phyloP scores from a whole-genome alignment of 2,797 vertebrate genomes.

The Limnodromus scolopaceus region DNA sequence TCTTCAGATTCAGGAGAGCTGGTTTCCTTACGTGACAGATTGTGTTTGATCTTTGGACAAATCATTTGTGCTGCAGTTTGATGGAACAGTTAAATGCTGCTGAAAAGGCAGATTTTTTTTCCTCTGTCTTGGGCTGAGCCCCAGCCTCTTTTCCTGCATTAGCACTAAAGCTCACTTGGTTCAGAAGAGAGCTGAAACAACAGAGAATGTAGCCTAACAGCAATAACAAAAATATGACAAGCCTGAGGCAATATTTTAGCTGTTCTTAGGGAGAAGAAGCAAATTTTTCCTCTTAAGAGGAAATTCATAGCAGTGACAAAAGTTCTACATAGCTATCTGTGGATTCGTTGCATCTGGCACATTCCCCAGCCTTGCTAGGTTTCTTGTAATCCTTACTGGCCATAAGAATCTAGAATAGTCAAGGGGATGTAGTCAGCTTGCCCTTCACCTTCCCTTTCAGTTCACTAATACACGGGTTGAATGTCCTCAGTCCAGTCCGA shows the following conservation, averaged over 20 bases:
- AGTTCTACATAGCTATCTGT: neutral
- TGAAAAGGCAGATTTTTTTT: neutral
- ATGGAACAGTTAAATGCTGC: neutral
- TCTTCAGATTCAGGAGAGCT: neutral
- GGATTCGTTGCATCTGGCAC: neutral
- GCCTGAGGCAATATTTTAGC: neutral
- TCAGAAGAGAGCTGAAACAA: neutral
- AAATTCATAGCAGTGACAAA: neutral
- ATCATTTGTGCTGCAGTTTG: neutral
- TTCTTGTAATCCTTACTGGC: neutral
- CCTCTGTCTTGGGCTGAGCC: rapidly evolving
- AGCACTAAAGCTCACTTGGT: neutral
- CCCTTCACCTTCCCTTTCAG: neutral
- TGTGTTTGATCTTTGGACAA: neutral
- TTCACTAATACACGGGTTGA: neutral
- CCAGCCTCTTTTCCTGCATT: neutral
- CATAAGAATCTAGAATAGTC: neutral
- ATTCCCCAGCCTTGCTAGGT: neutral
- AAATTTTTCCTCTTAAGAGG: neutral
- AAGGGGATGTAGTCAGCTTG: neutral
- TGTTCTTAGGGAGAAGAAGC: neutral
- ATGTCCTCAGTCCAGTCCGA: neutral
- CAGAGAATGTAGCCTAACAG: neutral
- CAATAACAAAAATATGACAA: neutral
- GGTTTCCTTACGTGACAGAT: neutral